Base-by-base conservation (phyloP, 2,113 vertebrate genomes). In the Tachuris rubrigastra region DNA sequence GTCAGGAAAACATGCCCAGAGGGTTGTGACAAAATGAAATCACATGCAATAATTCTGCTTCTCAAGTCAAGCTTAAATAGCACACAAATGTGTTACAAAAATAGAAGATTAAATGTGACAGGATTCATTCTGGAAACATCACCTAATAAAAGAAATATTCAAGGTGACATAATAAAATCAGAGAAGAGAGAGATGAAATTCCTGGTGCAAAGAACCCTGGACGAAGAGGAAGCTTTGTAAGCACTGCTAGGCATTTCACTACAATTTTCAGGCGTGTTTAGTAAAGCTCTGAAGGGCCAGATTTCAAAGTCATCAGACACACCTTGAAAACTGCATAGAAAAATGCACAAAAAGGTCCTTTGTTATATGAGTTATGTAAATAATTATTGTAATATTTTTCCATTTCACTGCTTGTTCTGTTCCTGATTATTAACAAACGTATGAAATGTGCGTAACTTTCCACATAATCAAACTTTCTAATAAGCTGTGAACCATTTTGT, bases 21-120 rank as follows among this genome's bases (percentile, higher is more conserved):
- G n/a, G 39, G 19, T 58, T 46, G 9, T 56, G 55, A 50, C 21
- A 90, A 89, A 90, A 69, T 35, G 22, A 69, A 94, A 85, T 79
- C 80, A 33, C 23, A n/a, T 42, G 62, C 50, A 76, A 39, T 91
- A 47, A 82, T 82, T 94, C 56, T 72, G 23, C 47, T 82, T 31
- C 67, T 93, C 62, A 73, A 80, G 81, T 88, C 82, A 77, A 82
- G 74, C 67, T 85, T 91, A 91, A 94, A 46, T 62, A 89, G 71
- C 5, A 3, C 59, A 80, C n/a, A 66, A 81, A 73, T 42, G 8
- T 8, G 1, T 71, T 84, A 28, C 65, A 56, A 59, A 96, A 79
- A 42, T 21, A 83, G 74, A 37, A 87, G 27, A 79, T 91, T 47
- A 63, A 87, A 88, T 72, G 22, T 93, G 92, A 71, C 47, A 46